A percentile compares a stretch with the other conserved stretches of the same genome.
These are phyloP conservation scores for Iphiclides podalirius DNA, from an alignment of 2,888 invertebrate genomes.

Conservation along the genomic window DNA sequence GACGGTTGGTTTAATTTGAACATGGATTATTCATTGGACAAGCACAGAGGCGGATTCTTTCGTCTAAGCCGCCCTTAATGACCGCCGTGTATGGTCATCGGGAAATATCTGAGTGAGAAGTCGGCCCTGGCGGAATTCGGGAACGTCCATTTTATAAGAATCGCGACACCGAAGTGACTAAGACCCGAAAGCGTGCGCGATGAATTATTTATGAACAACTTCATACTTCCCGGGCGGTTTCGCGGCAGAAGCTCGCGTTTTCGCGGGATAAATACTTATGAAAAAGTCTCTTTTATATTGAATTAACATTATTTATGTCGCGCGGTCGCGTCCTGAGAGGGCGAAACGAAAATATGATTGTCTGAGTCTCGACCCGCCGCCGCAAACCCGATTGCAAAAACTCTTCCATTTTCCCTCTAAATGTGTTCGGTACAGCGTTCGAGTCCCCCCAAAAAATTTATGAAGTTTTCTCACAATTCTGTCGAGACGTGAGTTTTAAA, in stretches of 20 bases:
- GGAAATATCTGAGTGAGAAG: slow-evolving; percentile 33
- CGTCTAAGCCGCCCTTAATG: slow-evolving; percentile 43
- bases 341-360: slow-evolving; percentile 33
- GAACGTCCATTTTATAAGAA: slow-evolving; percentile 40
- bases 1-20: slow-evolving; percentile 41
- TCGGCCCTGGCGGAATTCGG: slow-evolving; percentile 17
- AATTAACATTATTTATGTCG: slow-evolving; percentile 72
- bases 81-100: slow-evolving; percentile 37
- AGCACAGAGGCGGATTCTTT: too few relatives aligned
- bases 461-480: slow-evolving; percentile 17
- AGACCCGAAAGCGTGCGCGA: slow-evolving; percentile 44
- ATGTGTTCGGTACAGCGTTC: slow-evolving; percentile 12
- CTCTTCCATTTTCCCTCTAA: slow-evolving; percentile 12
- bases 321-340: too few relatives aligned
- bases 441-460: slow-evolving; percentile 17
- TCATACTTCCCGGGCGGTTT: slow-evolving; percentile 62
- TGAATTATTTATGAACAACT: slow-evolving; percentile 75
- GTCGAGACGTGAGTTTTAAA: slow-evolving; percentile 4
- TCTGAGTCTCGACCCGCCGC: slow-evolving; percentile 7
- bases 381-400: slow-evolving; percentile 25
- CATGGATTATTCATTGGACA: slow-evolving; percentile 36
- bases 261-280: slow-evolving; percentile 62
- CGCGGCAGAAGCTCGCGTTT: slow-evolving; percentile 59
- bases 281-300: slow-evolving; percentile 68
- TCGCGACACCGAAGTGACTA: slow-evolving; percentile 46